A percentile compares a stretch with the other conserved stretches of the same genome.
These are phyloP conservation scores for Chondrilla cf. caribensis DNA, from an alignment of 37 sponge, comb jelly and placozoan genomes.

Conservation along the genomic window DNA sequence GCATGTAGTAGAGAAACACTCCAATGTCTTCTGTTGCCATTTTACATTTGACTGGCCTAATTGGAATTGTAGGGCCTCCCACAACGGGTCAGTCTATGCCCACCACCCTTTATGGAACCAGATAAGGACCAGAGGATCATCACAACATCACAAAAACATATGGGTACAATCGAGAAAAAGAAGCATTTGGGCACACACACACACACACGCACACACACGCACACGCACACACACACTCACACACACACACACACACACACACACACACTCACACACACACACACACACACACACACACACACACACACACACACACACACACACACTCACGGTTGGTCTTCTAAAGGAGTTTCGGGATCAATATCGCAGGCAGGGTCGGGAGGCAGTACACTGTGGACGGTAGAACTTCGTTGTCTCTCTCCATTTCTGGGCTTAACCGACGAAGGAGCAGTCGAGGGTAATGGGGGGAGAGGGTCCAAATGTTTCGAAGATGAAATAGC, in stretches of 20 bases:
- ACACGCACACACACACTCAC: constrained; percentile 17
- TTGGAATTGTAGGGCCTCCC: too few species aligned
- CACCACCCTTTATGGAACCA: too few species aligned
- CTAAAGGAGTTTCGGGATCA: not conserved
- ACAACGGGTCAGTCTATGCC: too few species aligned
- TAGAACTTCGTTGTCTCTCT: too few species aligned
- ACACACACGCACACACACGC: not conserved
- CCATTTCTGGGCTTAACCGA: not conserved
- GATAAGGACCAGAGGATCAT: too few species aligned
- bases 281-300: constrained; percentile 38
- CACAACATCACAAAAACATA: too few species aligned
- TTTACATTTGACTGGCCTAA: too few species aligned
- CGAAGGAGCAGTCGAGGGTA: not conserved
- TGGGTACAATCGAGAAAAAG: too few species aligned
- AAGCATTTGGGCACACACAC: not conserved
- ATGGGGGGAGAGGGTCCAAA: not conserved
- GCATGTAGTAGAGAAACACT: too few species aligned
- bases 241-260: constrained; percentile 34
- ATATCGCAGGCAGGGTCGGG: not conserved
- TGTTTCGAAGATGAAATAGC: not conserved
- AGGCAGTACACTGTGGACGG: too few species aligned
- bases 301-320: constrained; percentile 36
- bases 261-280: constrained; percentile 38
- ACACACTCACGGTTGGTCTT: constrained; percentile 70
- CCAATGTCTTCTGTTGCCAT: too few species aligned